Percentiles rank a stretch among this genome's conserved stretches.
These are phyloP conservation scores for Heteromormyrus szaboi DNA, from an alignment of 2,797 vertebrate genomes.

Conservation along the genomic window DNA sequence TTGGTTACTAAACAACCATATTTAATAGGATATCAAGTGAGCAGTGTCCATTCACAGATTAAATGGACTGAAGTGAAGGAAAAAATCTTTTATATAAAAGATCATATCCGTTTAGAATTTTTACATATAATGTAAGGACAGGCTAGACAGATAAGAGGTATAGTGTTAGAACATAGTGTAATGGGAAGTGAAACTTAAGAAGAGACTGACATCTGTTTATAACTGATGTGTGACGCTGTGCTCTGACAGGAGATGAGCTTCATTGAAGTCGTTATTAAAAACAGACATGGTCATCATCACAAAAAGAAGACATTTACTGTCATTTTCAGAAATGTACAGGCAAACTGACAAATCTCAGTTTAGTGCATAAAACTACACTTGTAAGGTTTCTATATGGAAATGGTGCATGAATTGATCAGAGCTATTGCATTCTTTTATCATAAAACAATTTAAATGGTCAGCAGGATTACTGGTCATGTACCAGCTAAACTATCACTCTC, in stretches of 20 bases:
- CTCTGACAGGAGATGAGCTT: constrained; percentile 50
- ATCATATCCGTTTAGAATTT: not conserved
- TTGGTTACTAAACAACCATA: not conserved
- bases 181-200: not conserved
- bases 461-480: not conserved
- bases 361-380: not conserved
- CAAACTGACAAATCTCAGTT: not conserved
- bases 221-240: constrained; percentile 37
- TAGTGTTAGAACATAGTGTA: not conserved
- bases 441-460: not conserved
- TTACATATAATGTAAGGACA: not conserved
- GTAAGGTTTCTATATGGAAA: not conserved
- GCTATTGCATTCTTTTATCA: not conserved
- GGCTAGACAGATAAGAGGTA: not conserved
- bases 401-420: not conserved
- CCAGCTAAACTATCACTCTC: not conserved
- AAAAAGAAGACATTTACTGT: not conserved
- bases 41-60: not conserved
- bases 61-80: not conserved
- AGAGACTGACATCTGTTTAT: not conserved
- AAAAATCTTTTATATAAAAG: not conserved
- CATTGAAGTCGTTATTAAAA: constrained; percentile 47
- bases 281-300: not conserved
- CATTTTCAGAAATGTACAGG: not conserved
- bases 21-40: not conserved